Percentiles rank a stretch among this genome's conserved stretches.
These are phyloP conservation scores for Sciurus carolinensis DNA, from an alignment of 2,797 vertebrate genomes.

Conservation along the genomic window DNA sequence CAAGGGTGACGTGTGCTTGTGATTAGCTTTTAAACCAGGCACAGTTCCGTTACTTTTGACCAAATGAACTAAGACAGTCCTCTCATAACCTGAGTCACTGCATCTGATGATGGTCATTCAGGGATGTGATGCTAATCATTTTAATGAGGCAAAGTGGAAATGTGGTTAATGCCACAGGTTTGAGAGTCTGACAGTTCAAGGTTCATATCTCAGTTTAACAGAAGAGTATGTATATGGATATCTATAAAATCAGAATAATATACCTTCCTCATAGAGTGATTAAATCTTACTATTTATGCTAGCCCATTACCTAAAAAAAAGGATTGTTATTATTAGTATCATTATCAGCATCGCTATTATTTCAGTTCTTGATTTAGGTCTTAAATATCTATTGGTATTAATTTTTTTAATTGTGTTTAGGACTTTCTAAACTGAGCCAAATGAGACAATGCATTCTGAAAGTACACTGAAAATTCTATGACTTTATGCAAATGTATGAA, in stretches of 20 bases:
- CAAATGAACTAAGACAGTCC: not conserved
- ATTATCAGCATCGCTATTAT: not conserved
- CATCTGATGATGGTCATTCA: not conserved
- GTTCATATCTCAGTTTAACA: not conserved
- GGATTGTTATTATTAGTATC: not conserved
- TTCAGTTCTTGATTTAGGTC: not conserved
- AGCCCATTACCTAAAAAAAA: not conserved
- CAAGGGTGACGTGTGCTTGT: too few species aligned
- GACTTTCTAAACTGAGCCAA: not conserved
- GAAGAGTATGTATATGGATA: not conserved
- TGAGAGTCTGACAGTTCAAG: not conserved
- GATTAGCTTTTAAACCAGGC: not conserved
- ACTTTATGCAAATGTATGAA: constrained; percentile 19
- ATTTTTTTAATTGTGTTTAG: not conserved
- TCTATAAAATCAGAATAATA: not conserved
- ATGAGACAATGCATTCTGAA: constrained; percentile 35
- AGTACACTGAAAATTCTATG: constrained; percentile 25
- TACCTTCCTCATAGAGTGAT: not conserved
- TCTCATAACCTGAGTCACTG: not conserved
- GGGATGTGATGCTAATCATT: not conserved
- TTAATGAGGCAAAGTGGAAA: not conserved
- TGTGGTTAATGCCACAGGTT: not conserved
- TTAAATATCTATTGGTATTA: not conserved
- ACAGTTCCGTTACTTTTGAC: not conserved
- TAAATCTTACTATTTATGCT: not conserved